Conservation (phyloP, 2,888 invertebrate genomes). For the Schizotus pectinicornis region DNA sequence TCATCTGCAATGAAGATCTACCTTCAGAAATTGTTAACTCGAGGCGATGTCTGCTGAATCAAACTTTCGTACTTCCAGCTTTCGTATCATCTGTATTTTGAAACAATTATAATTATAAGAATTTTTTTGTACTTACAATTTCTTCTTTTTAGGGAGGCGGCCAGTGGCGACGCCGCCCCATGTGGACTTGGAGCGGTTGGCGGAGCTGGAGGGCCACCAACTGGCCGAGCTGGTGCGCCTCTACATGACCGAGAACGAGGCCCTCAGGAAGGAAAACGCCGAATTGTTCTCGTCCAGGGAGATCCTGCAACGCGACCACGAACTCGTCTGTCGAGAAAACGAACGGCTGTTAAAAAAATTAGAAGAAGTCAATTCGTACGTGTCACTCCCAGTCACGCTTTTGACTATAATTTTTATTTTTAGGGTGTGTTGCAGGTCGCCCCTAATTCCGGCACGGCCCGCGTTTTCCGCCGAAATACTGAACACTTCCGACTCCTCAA, state of each 20-base stretch:
- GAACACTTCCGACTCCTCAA: slow-evolving; percentile 47
- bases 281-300: slow-evolving; percentile 83
- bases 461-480: slow-evolving; percentile 67
- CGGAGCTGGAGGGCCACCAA: slow-evolving; percentile 78
- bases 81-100: too few relatives aligned
- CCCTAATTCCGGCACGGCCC: slow-evolving; percentile 79
- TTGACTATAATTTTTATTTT: slow-evolving; percentile 37
- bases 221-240: slow-evolving; percentile 83
- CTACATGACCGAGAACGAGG: slow-evolving; percentile 83
- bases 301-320: slow-evolving; percentile 84
- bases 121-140: neutral
- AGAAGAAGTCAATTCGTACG: slow-evolving; percentile 87
- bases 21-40: too few relatives aligned
- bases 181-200: slow-evolving; percentile 75
- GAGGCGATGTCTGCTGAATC: too few relatives aligned
- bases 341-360: slow-evolving; percentile 85
- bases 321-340: slow-evolving; percentile 88
- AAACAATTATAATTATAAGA: neutral
- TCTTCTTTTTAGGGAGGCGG: slow-evolving; percentile 47
- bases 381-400: slow-evolving; percentile 39
- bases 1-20: too few relatives aligned
- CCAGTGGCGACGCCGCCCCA: slow-evolving; percentile 62
- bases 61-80: too few relatives aligned
- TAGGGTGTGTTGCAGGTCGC: slow-evolving; percentile 83
- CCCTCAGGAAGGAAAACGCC: slow-evolving; percentile 81